Conservation (phyloP, 2,888 invertebrate genomes). For the Epiblema foenella region DNA sequence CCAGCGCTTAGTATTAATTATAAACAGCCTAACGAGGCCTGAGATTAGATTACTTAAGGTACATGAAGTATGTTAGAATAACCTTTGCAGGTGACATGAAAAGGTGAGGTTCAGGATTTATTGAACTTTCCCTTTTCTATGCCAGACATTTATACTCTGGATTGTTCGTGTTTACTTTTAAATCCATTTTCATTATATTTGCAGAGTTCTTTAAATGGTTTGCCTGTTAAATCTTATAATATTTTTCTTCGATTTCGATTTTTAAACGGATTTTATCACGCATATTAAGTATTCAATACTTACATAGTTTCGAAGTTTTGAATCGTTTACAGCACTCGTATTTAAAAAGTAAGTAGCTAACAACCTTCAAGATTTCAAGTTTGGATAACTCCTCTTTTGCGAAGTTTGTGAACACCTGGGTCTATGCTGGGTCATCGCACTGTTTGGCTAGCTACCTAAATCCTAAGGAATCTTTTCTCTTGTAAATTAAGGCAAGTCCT, state of each 20-base stretch:
- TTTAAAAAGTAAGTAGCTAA: too few relatives aligned
- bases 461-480: too few relatives aligned
- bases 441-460: too few relatives aligned
- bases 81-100: slow-evolving; percentile 9
- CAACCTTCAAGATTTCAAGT: too few relatives aligned
- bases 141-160: background rate
- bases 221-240: background rate
- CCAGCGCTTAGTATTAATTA: slow-evolving; percentile 15
- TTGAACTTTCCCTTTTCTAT: slow-evolving; percentile 4
- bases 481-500: too few relatives aligned
- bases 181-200: background rate
- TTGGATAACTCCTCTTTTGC: too few relatives aligned
- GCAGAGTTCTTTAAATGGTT: background rate
- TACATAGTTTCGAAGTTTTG: too few relatives aligned
- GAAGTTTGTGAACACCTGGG: too few relatives aligned
- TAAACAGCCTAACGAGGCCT: background rate
- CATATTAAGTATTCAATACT: too few relatives aligned
- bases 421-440: too few relatives aligned
- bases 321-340: too few relatives aligned
- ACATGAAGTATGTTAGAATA: background rate
- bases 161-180: background rate
- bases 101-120: slow-evolving; percentile 2
- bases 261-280: background rate
- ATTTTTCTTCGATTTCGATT: too few relatives aligned
- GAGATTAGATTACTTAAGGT: slow-evolving; percentile 11